Conservation (phyloP, 2,888 invertebrate genomes). For the Apotomis turbidana region DNA sequence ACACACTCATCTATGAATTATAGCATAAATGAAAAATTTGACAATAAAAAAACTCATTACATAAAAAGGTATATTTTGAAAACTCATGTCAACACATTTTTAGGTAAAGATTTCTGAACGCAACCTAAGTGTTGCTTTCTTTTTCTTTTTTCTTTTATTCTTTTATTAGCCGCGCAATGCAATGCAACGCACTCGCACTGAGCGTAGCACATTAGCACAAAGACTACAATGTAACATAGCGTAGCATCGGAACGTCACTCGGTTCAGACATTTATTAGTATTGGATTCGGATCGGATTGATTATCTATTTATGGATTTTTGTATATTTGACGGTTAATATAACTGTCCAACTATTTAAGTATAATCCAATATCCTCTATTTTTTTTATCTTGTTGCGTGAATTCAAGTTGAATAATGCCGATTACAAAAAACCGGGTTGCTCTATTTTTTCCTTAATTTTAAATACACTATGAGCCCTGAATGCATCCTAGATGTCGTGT, state of each 20-base stretch:
- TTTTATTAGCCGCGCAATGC: no score
- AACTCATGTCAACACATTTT: no score
- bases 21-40: no score
- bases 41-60: no score
- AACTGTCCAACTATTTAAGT: neutral
- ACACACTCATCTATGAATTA: no score
- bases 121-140: neutral
- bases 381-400: neutral
- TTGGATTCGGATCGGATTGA: neutral
- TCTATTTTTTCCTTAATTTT: neutral
- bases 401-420: constrained; percentile 7
- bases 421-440: constrained; percentile 1
- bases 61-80: no score
- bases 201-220: no score
- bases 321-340: neutral
- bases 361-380: neutral
- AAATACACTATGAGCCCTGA: neutral
- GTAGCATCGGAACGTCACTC: neutral
- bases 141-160: no score
- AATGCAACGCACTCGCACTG: no score
- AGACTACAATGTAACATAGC: no score
- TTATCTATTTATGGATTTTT: neutral
- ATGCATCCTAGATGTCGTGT: constrained; percentile 1
- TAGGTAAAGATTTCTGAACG: neutral
- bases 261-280: constrained; percentile 7